These are phyloP conservation scores for Erpornis zantholeuca DNA, from an alignment of 2,113 vertebrate species.

Conservation along the genomic window DNA sequence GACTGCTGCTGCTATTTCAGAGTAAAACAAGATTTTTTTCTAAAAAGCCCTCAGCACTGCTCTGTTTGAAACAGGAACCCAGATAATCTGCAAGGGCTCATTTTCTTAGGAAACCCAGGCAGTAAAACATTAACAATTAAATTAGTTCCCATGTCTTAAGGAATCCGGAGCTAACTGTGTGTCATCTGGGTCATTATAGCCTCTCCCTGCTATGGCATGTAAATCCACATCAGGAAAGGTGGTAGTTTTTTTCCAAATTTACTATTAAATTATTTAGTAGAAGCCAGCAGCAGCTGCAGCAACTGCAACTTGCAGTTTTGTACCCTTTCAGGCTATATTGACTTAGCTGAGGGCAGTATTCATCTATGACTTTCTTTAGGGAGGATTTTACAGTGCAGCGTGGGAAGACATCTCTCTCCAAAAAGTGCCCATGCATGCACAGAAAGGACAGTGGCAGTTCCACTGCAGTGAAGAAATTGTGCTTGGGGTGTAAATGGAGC, in stretches of 20 bases:
- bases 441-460: not conserved
- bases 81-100: not conserved
- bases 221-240: not conserved
- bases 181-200: not conserved
- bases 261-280: not conserved
- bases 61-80: not conserved
- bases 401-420: not conserved
- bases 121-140: not conserved
- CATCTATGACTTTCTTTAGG: not conserved
- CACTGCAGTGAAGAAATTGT: not conserved
- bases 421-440: not conserved
- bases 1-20: not conserved
- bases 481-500: not conserved
- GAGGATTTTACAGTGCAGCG: not conserved
- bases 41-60: not conserved
- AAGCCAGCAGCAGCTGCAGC: not conserved
- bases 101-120: constrained; percentile 20
- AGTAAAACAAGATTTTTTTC: not conserved
- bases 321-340: not conserved
- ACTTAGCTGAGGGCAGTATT: not conserved
- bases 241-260: not conserved
- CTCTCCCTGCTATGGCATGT: not conserved
- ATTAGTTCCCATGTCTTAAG: not conserved
- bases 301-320: not conserved
- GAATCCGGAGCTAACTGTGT: not conserved